Percentiles rank a stretch among this genome's conserved stretches.
phyloP scores from a whole-genome alignment of 2,888 invertebrate genomes.

The Sympetrum striolatum region DNA sequence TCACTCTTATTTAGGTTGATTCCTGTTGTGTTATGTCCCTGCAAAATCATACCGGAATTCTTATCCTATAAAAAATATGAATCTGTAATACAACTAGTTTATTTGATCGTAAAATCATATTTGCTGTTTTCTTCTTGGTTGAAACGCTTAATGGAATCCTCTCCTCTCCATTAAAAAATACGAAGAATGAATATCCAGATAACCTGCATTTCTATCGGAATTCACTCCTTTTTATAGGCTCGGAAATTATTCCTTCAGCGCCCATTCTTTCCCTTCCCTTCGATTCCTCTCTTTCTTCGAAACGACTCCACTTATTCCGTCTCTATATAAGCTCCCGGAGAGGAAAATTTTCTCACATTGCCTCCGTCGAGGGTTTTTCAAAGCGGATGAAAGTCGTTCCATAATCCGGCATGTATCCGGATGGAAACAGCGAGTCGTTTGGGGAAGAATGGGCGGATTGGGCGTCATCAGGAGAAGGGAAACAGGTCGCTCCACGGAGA shows the following conservation, averaged over 20 bases:
- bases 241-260: not conserved
- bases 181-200: no score
- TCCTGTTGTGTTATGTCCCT: no score
- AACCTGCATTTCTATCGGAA: no score
- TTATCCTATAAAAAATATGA: no score
- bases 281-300: not conserved
- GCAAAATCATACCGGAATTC: no score
- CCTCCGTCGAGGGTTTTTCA: not conserved
- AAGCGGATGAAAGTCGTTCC: not conserved
- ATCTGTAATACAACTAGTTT: no score
- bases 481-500: not conserved
- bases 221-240: no score
- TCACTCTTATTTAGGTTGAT: no score
- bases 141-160: no score
- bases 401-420: not conserved
- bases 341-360: not conserved
- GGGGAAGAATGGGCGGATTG: not conserved
- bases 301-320: not conserved
- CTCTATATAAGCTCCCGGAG: not conserved
- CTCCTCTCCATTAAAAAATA: no score
- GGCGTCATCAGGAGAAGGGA: not conserved
- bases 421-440: not conserved
- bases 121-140: no score
- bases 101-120: no score
- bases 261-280: not conserved